Base-by-base conservation (phyloP, 2,113 vertebrate species). In the Athene noctua region DNA sequence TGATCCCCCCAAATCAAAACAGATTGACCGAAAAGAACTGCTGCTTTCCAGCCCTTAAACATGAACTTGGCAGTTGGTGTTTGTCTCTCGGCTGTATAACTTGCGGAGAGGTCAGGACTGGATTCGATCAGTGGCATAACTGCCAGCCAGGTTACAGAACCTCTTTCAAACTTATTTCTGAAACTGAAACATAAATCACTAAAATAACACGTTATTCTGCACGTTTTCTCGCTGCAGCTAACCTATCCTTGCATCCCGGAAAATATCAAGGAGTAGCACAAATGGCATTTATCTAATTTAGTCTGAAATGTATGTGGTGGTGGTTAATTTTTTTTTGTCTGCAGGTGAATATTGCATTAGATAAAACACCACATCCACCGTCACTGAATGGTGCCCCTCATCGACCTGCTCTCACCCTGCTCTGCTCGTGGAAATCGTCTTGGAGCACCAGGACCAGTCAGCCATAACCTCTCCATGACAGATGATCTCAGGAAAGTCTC, bases 271-370 rank as follows among this genome's bases (percentile, higher is more conserved):
- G 42, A n/a, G 55, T 34, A 72, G 58, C 58, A 47, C 49, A 46
- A 58, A n/a, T 25, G 22, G 25, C 46, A 26, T 54, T 89, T 79
- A 59, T 72, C 81, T 65, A 15, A 47, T 58, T 85, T 62, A 79
- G 21, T n/a, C 58, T 44, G 55, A 77, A 86, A 59, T 0, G 0
- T 6, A 42, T 0, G 5, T 6, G 17, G 1, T 6, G 17, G 1
- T 36, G 26, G 22, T 38, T 26, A 19, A 8, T 11, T 40, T 49
- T 62, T 40, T 59, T 86, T 13, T 40, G 25, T 51, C 36, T 74
- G 77, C 42, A 58, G 82, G 59, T 78, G 67, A 63, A 47, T 26
- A 18, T 23, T 42, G 12, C 27, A 8, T 30, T 5, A 3, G 11
- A 47, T 30, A 36, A 81, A 88, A 26, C 25, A 18, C 27, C 5